Conservation (phyloP, 2,888 invertebrate species). For the Desoria tigrina region DNA sequence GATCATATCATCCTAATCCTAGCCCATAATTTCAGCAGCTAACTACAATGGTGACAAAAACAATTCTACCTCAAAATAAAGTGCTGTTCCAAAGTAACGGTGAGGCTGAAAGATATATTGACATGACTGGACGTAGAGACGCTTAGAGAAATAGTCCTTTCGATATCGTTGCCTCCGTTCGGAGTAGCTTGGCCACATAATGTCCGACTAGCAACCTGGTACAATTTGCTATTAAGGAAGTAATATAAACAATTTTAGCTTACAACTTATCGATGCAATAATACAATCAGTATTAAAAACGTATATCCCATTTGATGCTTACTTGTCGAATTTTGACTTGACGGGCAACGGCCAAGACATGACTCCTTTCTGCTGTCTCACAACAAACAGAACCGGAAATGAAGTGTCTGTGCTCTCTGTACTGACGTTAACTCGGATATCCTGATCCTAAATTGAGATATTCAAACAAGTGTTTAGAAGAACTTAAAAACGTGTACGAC, state of each 20-base stretch:
- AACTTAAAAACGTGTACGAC: not conserved
- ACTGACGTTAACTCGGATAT: constrained; percentile 54
- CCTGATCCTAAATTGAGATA: constrained; percentile 40
- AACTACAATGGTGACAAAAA: too few species aligned
- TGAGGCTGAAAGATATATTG: constrained; percentile 64
- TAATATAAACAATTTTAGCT: constrained; percentile 53
- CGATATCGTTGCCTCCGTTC: constrained; percentile 29
- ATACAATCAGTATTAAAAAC: constrained; percentile 46
- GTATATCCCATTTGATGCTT: constrained; percentile 54
- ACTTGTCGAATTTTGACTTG: constrained; percentile 40
- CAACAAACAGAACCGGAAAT: constrained; percentile 71
- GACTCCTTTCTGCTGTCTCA: constrained; percentile 72
- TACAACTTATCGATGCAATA: constrained; percentile 58
- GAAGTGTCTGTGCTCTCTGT: constrained; percentile 61
- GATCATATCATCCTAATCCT: constrained; percentile 6
- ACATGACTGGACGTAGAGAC: constrained; percentile 67
- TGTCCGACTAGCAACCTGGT: constrained; percentile 60
- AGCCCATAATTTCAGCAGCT: too few species aligned
- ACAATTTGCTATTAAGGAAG: constrained; percentile 36
- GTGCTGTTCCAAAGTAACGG: constrained; percentile 63
- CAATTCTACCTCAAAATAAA: constrained; percentile 61
- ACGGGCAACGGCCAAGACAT: constrained; percentile 79
- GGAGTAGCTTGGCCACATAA: constrained; percentile 62
- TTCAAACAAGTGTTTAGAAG: not conserved
- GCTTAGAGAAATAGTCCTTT: constrained; percentile 64